Evolutionary conservation across 2,797 vertebrate species (phyloP), one percentile per base, ranked within the genome.

Genomic region (Onychomys arenicola): DNA sequence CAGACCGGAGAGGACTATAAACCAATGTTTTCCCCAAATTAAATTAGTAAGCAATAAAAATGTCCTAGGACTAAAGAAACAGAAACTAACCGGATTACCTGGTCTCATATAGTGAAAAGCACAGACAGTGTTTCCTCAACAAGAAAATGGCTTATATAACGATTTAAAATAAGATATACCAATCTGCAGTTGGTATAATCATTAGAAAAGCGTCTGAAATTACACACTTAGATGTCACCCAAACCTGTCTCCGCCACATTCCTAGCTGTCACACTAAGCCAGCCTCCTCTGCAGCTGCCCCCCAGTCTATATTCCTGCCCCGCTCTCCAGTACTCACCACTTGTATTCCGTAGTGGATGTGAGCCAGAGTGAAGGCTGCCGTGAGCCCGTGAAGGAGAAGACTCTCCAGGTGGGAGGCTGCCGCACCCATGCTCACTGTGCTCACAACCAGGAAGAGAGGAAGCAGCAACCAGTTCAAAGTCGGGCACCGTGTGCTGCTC

Each of bases 401-500:
- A 0, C 98, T 97, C 89, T 99, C 99, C 0, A 98, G 94, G 3
- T 94, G 13, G 0, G 98, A 83, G 2, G 98, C 57, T 0, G 98
- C 27, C 25, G 46, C 21, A 4, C 99, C 99, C 0, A 98, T 98
- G 49, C 98, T 84, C 40, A 99, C 99, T 55, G 98, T 40, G 3
- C 98, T 0, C 94, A 99, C 99, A 90, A 99, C 98, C 8, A 90
- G 83, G 0, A 98, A 97, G 97, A 99, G 99, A 63, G 99, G 99
- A 52, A 99, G 91, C 98, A 99, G 97, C 98, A 99, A 97, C 99
- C 99, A 99, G 97, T 98, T 99, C 57, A 99, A 98, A 1, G 99
- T 98, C 97, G 99, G 99, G 97, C 99, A 99, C 6, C 99, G 99
- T 0, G 99, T 99, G 98, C 99, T 99, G 97, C 99, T 99, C 99